Base-by-base conservation (phyloP, 1,140 invertebrate species). In the Linepithema humile region DNA sequence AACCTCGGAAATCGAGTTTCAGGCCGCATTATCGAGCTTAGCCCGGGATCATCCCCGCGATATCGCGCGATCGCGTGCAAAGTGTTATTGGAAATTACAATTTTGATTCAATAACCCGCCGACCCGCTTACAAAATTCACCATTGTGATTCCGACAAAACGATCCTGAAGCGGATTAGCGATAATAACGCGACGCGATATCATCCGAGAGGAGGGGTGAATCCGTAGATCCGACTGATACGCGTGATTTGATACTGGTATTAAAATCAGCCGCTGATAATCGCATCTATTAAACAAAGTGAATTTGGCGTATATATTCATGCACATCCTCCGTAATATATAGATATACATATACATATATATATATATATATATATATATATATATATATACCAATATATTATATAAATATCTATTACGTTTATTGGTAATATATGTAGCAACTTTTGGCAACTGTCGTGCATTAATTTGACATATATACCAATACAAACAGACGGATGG, bases 71-170 rank as follows among this genome's bases (percentile, higher is more conserved):
- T 80, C 38, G 35, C 77, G 50, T 40, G 77, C 74, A 82, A 82
- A 82, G 67, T 72, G 77, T 82, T 82, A 82, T 72, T 70, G 77
- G 67, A 72, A 82, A 82, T 82, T 82, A 82, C 77, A 55, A 82
- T 73, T 72, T 72, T 70, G 67, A 72, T 82, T 55, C 67, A 72
- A 82, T 73, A 82, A 43, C 65, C 12, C 65, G 35, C 38, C 67
- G 53, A 69, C 67, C 64, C 77, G 77, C 50, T 82, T 82, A 69
- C 77, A 69, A 82, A 82, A 82, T 77, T 77, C 60, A 67, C 65
- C 77, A 82, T 82, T 82, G 67, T 82, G 77, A 77, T 77, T 65
- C 67, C 74, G 74, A 77, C 60, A 77, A 77, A 77, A 77, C 74
- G 74, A 77, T 77, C 62, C 60, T 50, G 74, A 77, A 77, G 74